Evolutionary conservation across 2,113 vertebrate genomes (phyloP).

Genomic region (Malurus cyaneus): DNA sequence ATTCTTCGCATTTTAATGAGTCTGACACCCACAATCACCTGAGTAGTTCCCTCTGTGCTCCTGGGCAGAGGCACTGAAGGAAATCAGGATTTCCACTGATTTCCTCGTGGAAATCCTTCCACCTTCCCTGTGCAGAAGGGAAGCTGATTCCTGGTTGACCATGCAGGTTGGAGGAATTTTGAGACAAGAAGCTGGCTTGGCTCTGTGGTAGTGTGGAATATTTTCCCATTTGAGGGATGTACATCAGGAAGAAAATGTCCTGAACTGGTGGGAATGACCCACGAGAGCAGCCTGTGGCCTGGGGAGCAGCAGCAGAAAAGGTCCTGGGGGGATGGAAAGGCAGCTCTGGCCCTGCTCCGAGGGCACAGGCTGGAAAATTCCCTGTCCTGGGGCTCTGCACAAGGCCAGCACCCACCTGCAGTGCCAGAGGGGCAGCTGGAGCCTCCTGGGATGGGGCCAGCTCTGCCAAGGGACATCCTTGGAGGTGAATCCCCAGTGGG

Average conservation of each 20-base stretch:
- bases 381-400: neutral
- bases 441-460: neutral
- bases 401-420: neutral
- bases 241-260: neutral
- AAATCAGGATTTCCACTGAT: neutral
- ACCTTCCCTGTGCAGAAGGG: neutral
- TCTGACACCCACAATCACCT: neutral
- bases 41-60: neutral
- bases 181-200: neutral
- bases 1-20: neutral
- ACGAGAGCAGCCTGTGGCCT: fast-evolving
- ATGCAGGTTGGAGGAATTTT: neutral
- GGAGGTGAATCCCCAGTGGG: fast-evolving
- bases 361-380: neutral
- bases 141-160: neutral
- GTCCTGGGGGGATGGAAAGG: neutral
- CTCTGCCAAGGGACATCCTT: neutral
- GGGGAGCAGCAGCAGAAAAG: neutral
- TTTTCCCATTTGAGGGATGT: neutral
- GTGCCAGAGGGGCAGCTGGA: neutral
- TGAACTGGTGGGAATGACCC: neutral
- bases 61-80: neutral
- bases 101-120: neutral
- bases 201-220: neutral
- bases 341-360: neutral